phyloP scores from a whole-genome alignment of 2,888 invertebrate genomes.

The Sminthurinus aureus region DNA sequence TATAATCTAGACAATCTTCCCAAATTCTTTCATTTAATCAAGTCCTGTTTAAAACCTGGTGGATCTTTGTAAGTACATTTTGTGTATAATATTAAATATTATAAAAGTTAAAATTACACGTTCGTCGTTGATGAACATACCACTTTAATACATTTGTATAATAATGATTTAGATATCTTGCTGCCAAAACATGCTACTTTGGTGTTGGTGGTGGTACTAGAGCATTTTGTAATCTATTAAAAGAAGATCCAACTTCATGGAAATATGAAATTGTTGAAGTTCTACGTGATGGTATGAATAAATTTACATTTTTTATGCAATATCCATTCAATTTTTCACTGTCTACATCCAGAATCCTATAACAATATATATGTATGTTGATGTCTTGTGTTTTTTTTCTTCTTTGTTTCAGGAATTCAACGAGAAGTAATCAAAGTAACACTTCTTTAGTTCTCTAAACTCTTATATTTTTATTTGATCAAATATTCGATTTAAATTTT shows the following conservation, averaged over 20 bases:
- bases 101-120: conserved; percentile 38
- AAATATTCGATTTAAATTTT: too few relatives aligned
- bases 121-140: too few relatives aligned
- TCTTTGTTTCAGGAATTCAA: conserved; percentile 63
- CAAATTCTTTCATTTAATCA: conserved; percentile 77
- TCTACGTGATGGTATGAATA: conserved; percentile 36
- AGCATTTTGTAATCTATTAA: conserved; percentile 75
- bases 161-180: conserved; percentile 69
- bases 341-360: neutral
- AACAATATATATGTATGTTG: neutral
- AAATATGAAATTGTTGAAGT: conserved; percentile 64
- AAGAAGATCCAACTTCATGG: conserved; percentile 66
- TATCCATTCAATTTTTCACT: neutral
- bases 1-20: conserved; percentile 81
- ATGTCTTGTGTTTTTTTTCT: conserved; percentile 22
- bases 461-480: neutral
- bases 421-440: conserved; percentile 67
- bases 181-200: conserved; percentile 93
- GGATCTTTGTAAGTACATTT: conserved; percentile 73
- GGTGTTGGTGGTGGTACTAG: conserved; percentile 89
- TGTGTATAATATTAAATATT: conserved; percentile 30
- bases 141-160: conserved; percentile 40
- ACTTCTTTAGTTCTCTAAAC: neutral
- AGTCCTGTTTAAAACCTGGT: conserved; percentile 68
- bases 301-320: neutral